phyloP scores from a whole-genome alignment of 2,113 vertebrate genomes.

The Circaetus cinerascens region DNA sequence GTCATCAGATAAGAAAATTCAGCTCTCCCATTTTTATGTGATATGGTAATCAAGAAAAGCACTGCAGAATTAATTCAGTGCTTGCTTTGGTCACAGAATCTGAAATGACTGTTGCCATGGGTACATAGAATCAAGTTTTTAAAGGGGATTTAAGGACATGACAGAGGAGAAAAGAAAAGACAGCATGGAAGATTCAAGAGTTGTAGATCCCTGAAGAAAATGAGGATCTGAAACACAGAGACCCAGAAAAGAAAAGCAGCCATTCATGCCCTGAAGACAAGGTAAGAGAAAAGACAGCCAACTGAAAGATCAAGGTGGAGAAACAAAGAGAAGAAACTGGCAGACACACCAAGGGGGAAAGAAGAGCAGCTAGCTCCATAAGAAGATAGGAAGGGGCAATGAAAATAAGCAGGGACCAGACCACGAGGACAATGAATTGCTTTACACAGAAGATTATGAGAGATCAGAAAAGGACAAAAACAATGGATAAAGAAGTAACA shows the following conservation, averaged over 20 bases:
- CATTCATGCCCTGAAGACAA: not conserved
- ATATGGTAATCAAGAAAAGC: slow-evolving; percentile 42
- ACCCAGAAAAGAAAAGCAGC: not conserved
- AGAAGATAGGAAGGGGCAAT: not conserved
- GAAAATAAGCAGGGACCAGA: not conserved
- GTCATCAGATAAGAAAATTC: slow-evolving; percentile 38
- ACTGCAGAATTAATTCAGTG: slow-evolving; percentile 10
- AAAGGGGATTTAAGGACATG: slow-evolving; percentile 16
- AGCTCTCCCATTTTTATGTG: not conserved
- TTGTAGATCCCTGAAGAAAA: not conserved
- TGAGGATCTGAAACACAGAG: not conserved
- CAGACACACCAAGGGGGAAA: not conserved
- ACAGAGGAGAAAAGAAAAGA: not conserved
- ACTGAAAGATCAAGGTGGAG: not conserved
- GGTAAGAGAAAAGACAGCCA: not conserved
- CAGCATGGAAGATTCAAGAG: slow-evolving; percentile 1
- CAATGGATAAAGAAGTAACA: not conserved
- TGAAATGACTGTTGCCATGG: slow-evolving; percentile 55
- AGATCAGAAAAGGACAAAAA: not conserved
- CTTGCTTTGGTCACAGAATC: slow-evolving; percentile 31
- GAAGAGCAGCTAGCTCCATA: not conserved
- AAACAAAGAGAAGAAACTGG: not conserved
- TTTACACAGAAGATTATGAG: not conserved
- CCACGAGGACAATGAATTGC: not conserved
- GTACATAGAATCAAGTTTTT: not conserved